Conservation (phyloP, 2,888 invertebrate species). For the Himalopsyche anomala region DNA sequence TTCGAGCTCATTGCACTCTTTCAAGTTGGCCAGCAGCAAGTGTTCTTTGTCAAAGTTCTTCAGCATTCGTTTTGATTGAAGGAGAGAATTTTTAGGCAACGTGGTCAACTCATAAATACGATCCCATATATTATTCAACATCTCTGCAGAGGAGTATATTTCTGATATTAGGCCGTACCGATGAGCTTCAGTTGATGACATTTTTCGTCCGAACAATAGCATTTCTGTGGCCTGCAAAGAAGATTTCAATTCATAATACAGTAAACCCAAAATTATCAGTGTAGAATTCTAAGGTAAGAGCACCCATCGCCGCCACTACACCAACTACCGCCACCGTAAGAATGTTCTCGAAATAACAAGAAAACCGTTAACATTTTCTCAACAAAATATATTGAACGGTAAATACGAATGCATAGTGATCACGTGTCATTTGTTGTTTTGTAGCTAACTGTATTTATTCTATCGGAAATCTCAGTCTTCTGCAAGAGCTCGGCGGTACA, state of each 20-base stretch:
- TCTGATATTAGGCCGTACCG: constrained; percentile 87
- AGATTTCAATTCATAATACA: neutral
- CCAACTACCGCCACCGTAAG: no score
- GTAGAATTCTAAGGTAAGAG: no score
- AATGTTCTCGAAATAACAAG: no score
- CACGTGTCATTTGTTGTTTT: no score
- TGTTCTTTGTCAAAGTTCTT: constrained; percentile 78
- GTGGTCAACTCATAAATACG: constrained; percentile 77
- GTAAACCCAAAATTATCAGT: no score
- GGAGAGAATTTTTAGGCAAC: constrained; percentile 78
- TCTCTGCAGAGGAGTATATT: constrained; percentile 81
- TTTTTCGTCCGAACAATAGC: constrained; percentile 83
- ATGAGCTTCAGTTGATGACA: constrained; percentile 88
- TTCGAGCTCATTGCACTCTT: constrained; percentile 82
- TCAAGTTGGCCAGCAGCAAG: constrained; percentile 81
- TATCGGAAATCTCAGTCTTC: no score
- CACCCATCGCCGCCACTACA: no score
- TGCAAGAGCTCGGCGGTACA: no score
- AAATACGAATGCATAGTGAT: no score
- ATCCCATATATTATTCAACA: constrained; percentile 79
- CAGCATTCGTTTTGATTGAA: constrained; percentile 83
- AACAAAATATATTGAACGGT: no score
- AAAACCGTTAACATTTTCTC: no score
- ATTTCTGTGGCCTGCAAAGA: constrained; percentile 77
- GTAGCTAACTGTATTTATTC: no score